Evolutionary conservation across 2,113 vertebrate species (phyloP).

Genomic region (Entomyzon cyanotis): DNA sequence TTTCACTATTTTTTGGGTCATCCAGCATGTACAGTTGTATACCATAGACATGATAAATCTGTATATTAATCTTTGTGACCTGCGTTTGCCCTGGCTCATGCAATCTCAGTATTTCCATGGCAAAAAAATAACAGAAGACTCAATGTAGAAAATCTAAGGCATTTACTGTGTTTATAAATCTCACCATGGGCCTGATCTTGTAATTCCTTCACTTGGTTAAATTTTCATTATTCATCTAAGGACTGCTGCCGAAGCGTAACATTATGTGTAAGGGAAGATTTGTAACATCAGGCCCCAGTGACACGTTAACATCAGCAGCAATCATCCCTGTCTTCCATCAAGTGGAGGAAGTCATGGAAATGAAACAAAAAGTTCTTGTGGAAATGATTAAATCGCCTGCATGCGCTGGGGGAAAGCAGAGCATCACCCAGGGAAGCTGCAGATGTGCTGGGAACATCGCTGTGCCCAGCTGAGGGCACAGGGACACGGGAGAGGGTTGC

Average conservation of each 20-base stretch:
- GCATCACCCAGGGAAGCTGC: background rate
- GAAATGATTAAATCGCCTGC: accelerated
- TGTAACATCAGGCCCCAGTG: background rate
- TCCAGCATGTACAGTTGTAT: background rate
- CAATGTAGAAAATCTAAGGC: background rate
- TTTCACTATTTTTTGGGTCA: constrained; percentile 22
- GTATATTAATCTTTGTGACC: constrained; percentile 49
- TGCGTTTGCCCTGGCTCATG: background rate
- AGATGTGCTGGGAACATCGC: background rate
- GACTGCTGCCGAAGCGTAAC: background rate
- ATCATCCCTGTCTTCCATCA: constrained; percentile 18
- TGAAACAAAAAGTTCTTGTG: background rate
- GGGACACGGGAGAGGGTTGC: background rate
- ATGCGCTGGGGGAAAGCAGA: background rate
- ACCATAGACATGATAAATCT: constrained; percentile 10
- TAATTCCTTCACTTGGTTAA: constrained; percentile 19
- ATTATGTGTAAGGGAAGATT: background rate
- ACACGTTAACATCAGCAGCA: background rate
- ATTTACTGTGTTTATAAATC: constrained; percentile 41
- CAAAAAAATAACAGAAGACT: background rate
- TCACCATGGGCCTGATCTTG: background rate
- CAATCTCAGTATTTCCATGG: background rate
- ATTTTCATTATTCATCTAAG: constrained; percentile 36
- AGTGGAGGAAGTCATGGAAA: background rate
- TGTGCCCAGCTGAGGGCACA: accelerated